Percentiles rank a stretch among this genome's conserved stretches.
phyloP scores from a whole-genome alignment of 2,888 invertebrate species.

The Barypeithes pellucidus region DNA sequence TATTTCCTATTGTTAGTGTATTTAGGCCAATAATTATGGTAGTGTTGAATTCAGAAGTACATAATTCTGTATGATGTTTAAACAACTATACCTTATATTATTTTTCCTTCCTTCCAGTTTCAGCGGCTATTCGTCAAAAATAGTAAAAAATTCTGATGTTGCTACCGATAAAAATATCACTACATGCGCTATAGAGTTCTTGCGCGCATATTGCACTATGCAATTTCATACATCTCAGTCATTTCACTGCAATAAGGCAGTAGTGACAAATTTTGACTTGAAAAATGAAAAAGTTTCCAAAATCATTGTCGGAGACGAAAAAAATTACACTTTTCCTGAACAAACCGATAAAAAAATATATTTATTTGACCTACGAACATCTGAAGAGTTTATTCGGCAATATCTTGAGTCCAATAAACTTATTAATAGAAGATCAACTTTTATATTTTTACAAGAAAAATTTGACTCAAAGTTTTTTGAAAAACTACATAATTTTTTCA shows the following conservation, averaged over 20 bases:
- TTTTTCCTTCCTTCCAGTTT: not conserved
- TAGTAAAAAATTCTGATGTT: not conserved
- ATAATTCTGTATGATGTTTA: too few relatives aligned
- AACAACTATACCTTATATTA: too few relatives aligned
- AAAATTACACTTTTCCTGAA: not conserved
- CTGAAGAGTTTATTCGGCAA: not conserved
- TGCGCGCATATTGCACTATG: not conserved
- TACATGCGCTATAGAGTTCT: not conserved
- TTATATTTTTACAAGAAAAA: too few relatives aligned
- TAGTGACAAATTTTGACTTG: constrained; percentile 2
- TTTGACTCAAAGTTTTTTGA: too few relatives aligned
- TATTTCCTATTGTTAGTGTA: too few relatives aligned
- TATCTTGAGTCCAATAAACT: not conserved
- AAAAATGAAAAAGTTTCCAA: not conserved
- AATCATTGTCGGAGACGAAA: not conserved
- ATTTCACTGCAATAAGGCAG: not conserved
- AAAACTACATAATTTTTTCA: too few relatives aligned
- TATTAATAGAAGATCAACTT: too few relatives aligned
- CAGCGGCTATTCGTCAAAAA: not conserved
- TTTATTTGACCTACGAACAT: not conserved
- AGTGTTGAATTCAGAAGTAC: too few relatives aligned
- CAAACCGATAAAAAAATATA: not conserved
- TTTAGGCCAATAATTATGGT: too few relatives aligned
- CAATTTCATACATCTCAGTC: not conserved
- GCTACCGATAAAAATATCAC: not conserved